Base-by-base conservation (phyloP, 1,140 invertebrate species). In the Pachyrhynchus sulphureomaculatus region DNA sequence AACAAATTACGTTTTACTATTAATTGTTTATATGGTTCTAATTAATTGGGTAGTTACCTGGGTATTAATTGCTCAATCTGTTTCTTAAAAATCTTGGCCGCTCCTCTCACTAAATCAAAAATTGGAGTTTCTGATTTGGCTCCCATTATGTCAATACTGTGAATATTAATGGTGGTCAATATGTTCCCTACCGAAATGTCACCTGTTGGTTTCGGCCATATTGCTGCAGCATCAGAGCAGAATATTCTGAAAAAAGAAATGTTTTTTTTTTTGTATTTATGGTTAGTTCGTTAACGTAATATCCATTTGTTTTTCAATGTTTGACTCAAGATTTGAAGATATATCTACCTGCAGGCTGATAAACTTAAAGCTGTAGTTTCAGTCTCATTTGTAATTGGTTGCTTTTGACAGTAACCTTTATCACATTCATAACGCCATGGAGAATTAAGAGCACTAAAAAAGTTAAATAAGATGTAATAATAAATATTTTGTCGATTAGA, bases 151-250 rank as follows among this genome's bases (percentile, higher is more conserved):
- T 74, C 70, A 32, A 88, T 83, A 23, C 78, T 80, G 13, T 84
- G 77, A 0, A 81, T 72, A 71, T 89, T 84, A 9, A 90, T 70
- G 59, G 84, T 83, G 0, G 81, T 78, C 24, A 88, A 75, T 29
- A 77, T 74, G 33, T 79, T 82, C 4, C 84, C 83, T 1, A 90
- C 60, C 12, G 82, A 78, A 1, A 86, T 70, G 12, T 80, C 73
- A 0, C 86, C 86, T 0, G 84, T 89, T 4, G 89, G 88, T 64
- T 78, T 82, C 0, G 90, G 90, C 88, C 89, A 91, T 1, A 92
- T 68, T 1, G 82, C 78, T 49, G 86, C 82, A 29, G 77, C 74
- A 47, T 80, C 77, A 47, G 78, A 77, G 64, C 84, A 87, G 68
- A 84, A 84, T 71, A 86, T 76, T 59, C 58, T 60, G 9, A 24